Base-by-base conservation (phyloP, 2,888 invertebrate genomes). In the Andrena trimmerana region DNA sequence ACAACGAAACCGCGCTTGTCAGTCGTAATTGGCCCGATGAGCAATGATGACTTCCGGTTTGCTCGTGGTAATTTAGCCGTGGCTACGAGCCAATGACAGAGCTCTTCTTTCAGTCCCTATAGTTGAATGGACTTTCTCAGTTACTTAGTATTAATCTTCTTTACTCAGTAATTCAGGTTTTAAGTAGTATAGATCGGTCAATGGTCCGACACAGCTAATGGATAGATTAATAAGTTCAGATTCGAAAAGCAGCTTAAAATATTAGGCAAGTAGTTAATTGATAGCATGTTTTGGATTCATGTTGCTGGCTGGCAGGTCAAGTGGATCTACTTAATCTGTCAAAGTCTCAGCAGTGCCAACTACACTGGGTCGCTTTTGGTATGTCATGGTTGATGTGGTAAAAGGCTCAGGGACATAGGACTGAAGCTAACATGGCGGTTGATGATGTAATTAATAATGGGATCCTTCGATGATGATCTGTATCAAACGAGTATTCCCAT, bases 1-100 rank as follows among this genome's bases (percentile, higher is more conserved):
- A 13, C 82, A 81, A 81, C 82, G 81, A 82, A 82, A 82, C 81
- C 82, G 52, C 76, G 81, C 77, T 77, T 72, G 83, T 81, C 83
- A 77, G 77, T 77, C 68, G 81, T 81, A 83, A 83, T 83, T 77
- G 77, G 68, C 71, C 59, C 81, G 77, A 81, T 81, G 60, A 74
- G 74, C 65, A 62, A 67, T 63, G 70, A 81, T 80, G 75, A 76
- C 74, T 80, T 80, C 66, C 72, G 72, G 62, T 68, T 50, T 31
- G 69, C 27, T 60, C 69, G 60, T 52, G 33, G 57, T 79, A 73
- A 78, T 68, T 71, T 13, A 72, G 50, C 42, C 59, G 36, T 24
- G 33, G 54, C 16, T 54, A 27, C 13, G 16, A 33, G 65, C 60
- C 36, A 59, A 48, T 52, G 50, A 50, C 33, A 7, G 20, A 57